Percentiles rank a stretch among this genome's conserved stretches.
Evolutionary conservation across 2,888 invertebrate species (phyloP).

Genomic region (Spilosoma lubricipeda): DNA sequence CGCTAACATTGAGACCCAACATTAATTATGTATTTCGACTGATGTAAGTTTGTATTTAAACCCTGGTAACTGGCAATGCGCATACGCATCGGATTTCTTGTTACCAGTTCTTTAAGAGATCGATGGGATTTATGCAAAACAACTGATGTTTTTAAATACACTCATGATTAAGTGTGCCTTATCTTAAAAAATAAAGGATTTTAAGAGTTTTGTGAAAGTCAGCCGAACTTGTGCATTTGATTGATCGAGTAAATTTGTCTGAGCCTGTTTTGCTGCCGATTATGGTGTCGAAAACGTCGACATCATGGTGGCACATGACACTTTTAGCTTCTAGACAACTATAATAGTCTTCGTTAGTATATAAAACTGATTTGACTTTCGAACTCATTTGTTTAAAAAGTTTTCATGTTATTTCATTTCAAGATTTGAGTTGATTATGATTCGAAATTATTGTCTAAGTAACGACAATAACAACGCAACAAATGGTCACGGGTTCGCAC

Average conservation of each 20-base stretch:
- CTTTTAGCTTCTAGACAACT: neutral
- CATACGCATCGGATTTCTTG: conserved; percentile 31
- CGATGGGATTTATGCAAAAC: conserved; percentile 31
- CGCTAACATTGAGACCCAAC: conserved; percentile 23
- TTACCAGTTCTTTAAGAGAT: conserved; percentile 29
- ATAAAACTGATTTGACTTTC: too few species aligned
- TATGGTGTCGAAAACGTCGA: neutral
- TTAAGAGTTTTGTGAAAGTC: neutral
- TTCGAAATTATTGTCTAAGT: too few species aligned
- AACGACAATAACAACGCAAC: too few species aligned
- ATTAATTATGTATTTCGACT: conserved; percentile 27
- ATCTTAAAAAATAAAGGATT: neutral
- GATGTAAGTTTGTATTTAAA: conserved; percentile 23
- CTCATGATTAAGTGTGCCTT: neutral
- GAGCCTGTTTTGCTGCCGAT: neutral
- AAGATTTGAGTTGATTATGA: too few species aligned
- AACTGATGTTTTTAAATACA: conserved; percentile 13
- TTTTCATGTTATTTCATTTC: too few species aligned
- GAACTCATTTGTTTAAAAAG: too few species aligned
- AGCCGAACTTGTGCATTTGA: neutral
- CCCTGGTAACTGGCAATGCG: conserved; percentile 16
- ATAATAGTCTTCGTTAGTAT: neutral
- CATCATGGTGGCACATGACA: neutral
- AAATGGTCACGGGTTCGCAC: too few species aligned
- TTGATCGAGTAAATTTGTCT: neutral